phyloP scores from a whole-genome alignment of 2,797 vertebrate species.

The Alosa sapidissima region DNA sequence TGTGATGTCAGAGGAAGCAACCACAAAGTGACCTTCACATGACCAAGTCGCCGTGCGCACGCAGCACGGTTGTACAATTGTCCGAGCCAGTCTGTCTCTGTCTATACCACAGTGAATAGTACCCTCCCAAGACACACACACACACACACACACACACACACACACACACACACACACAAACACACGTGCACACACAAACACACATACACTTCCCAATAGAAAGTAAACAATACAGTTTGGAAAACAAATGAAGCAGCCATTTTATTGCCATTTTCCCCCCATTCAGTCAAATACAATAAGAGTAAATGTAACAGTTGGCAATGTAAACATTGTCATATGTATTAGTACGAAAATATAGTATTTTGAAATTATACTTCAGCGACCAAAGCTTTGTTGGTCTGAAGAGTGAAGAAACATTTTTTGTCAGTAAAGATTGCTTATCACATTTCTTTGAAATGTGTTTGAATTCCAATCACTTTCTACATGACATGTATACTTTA shows the following conservation, averaged over 20 bases:
- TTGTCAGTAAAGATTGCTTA: background rate
- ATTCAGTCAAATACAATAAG: background rate
- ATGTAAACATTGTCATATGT: background rate
- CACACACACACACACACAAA: no score
- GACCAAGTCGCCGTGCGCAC: background rate
- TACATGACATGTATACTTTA: background rate
- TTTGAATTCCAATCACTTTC: background rate
- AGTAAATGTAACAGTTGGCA: background rate
- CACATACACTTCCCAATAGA: background rate
- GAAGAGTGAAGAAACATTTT: background rate
- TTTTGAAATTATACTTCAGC: background rate
- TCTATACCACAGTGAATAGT: background rate
- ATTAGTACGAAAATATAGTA: background rate
- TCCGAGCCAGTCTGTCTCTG: background rate
- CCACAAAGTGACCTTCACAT: conserved; percentile 14
- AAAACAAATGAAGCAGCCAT: background rate
- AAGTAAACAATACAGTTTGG: background rate
- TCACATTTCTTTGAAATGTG: background rate
- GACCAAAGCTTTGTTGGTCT: background rate
- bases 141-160: no score
- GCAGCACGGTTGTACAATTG: background rate
- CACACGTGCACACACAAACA: background rate
- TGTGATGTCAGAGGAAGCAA: conserved; percentile 19
- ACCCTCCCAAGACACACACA: no score
- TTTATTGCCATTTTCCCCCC: background rate